Conservation (phyloP, 2,113 vertebrate species). For the Dermatemys mawii region DNA sequence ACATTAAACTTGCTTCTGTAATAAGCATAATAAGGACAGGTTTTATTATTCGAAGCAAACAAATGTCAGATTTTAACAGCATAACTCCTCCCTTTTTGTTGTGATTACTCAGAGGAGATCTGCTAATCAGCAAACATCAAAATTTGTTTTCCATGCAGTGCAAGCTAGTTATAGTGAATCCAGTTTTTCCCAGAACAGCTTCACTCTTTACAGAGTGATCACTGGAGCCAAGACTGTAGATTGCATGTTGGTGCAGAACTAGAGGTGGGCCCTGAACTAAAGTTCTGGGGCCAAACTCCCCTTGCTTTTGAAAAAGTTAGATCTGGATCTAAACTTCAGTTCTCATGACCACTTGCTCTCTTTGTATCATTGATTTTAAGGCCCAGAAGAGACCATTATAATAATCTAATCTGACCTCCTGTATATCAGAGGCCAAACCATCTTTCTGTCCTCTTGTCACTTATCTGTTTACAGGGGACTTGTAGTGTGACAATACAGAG, state of each 20-base stretch:
- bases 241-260: not conserved
- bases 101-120: not conserved
- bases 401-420: not conserved
- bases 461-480: not conserved
- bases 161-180: not conserved
- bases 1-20: not conserved
- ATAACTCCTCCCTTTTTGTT: not conserved
- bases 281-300: not conserved
- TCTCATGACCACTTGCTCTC: not conserved
- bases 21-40: not conserved
- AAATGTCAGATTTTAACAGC: not conserved
- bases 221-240: not conserved
- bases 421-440: not conserved
- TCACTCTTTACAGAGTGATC: not conserved
- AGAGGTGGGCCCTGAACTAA: not conserved
- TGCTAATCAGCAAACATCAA: not conserved
- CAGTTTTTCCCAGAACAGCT: not conserved
- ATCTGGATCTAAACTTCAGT: not conserved
- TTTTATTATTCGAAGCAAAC: not conserved
- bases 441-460: not conserved
- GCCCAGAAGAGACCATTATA: not conserved
- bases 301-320: not conserved
- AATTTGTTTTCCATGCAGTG: not conserved
- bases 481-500: not conserved
- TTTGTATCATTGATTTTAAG: not conserved